A percentile compares a stretch with the other conserved stretches of the same genome.
Conservation (phyloP, 2,888 invertebrate species). For the Polymixis flavicincta region DNA sequence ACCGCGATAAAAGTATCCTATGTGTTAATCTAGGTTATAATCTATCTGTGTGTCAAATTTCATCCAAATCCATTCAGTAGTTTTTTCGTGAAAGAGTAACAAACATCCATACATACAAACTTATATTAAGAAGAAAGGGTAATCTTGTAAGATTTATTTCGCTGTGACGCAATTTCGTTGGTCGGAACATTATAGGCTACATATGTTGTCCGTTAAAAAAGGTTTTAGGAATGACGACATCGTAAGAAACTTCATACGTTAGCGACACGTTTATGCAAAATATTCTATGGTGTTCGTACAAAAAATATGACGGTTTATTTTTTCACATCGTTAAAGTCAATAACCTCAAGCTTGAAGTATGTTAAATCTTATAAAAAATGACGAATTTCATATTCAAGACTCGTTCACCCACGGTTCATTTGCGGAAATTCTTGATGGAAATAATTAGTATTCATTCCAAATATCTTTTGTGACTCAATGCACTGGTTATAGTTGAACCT, state of each 20-base stretch:
- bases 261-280: constrained; percentile 4
- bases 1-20: too few relatives aligned
- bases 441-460: constrained; percentile 30
- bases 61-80: too few relatives aligned
- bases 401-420: not conserved
- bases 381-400: constrained; percentile 15
- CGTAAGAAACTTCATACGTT: not conserved
- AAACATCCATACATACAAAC: too few relatives aligned
- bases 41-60: too few relatives aligned
- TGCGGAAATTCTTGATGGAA: constrained; percentile 22
- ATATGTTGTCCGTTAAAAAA: too few relatives aligned
- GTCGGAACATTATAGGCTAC: too few relatives aligned
- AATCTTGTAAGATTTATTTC: too few relatives aligned
- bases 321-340: constrained; percentile 5
- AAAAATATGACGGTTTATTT: not conserved
- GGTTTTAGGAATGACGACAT: too few relatives aligned
- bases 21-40: too few relatives aligned
- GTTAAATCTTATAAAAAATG: constrained; percentile 17
- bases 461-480: constrained; percentile 22
- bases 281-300: not conserved
- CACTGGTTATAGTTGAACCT: not conserved
- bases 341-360: constrained; percentile 18
- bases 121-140: too few relatives aligned
- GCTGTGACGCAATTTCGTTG: too few relatives aligned
- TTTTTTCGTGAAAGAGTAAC: too few relatives aligned